These are phyloP conservation scores for Mustela nigripes DNA, from an alignment of 2,113 vertebrate genomes.

Conservation along the genomic window DNA sequence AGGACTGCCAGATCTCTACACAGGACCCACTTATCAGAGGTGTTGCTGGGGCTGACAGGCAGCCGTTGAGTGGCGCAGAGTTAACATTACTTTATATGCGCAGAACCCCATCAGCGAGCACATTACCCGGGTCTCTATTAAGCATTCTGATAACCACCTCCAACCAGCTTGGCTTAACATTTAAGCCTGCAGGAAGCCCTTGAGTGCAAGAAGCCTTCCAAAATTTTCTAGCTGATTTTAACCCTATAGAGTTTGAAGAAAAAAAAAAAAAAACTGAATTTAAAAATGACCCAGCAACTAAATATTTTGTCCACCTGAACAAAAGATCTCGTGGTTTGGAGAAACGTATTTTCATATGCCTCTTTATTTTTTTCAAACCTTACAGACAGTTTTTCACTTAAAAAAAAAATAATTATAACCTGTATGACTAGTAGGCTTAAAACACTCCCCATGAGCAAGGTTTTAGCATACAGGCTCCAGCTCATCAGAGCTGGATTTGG, in stretches of 20 bases:
- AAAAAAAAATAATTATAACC: not conserved
- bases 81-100: slow-evolving; percentile 84
- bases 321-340: not conserved
- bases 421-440: not conserved
- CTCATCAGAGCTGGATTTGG: not conserved
- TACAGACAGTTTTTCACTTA: not conserved
- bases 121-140: slow-evolving; percentile 74
- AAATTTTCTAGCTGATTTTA: slow-evolving; percentile 77
- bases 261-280: not conserved
- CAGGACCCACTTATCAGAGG: slow-evolving; percentile 84
- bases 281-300: not conserved
- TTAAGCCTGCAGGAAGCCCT: slow-evolving; percentile 77
- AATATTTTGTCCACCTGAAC: not conserved
- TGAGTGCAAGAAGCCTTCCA: slow-evolving; percentile 64
- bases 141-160: slow-evolving; percentile 86
- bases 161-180: slow-evolving; percentile 79
- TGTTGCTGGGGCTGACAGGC: slow-evolving; percentile 79
- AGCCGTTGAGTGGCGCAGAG: slow-evolving; percentile 80
- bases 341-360: not conserved
- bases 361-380: not conserved
- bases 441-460: not conserved
- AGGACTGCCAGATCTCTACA: slow-evolving; percentile 80
- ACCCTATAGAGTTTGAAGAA: not conserved
- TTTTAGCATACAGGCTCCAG: not conserved
- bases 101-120: slow-evolving; percentile 78